These are phyloP conservation scores for Zhuqinia jingwanae DNA, from an alignment of 2,888 invertebrate species.

Conservation along the genomic window DNA sequence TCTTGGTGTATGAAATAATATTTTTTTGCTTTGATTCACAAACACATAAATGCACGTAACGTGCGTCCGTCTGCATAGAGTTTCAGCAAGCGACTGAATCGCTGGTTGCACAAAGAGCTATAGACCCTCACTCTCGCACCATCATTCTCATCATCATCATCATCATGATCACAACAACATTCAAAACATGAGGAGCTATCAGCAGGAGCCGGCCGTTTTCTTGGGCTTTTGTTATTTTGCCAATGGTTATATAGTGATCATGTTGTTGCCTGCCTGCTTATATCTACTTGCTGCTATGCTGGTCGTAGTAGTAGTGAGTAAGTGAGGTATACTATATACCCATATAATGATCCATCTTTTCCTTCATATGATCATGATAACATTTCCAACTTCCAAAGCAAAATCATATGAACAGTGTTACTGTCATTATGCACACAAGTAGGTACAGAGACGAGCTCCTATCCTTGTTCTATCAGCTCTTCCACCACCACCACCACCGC, in stretches of 20 bases:
- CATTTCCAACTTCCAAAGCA: not conserved
- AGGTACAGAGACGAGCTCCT: conserved; percentile 1
- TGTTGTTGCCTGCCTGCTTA: too few species aligned
- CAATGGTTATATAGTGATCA: not conserved
- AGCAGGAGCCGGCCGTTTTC: conserved; percentile 71
- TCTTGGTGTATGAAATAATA: not conserved
- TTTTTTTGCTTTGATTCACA: not conserved
- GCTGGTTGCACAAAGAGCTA: conserved; percentile 67
- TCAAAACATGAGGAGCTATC: conserved; percentile 55
- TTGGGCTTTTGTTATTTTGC: conserved; percentile 61
- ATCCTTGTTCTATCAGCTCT: conserved; percentile 21
- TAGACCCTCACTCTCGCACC: conserved; percentile 52
- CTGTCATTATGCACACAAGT: conserved; percentile 48
- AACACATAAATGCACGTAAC: not conserved
- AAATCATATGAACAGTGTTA: conserved; percentile 41
- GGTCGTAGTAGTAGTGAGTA: too few species aligned
- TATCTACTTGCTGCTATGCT: too few species aligned
- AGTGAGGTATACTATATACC: too few species aligned
- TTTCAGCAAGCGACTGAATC: conserved; percentile 67
- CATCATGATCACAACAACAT: conserved; percentile 62
- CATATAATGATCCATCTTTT: too few species aligned
- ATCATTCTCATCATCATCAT: conserved; percentile 49
- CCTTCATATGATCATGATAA: too few species aligned
- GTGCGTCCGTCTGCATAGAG: conserved; percentile 56
- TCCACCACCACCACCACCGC: conserved; percentile 27